phyloP scores from a whole-genome alignment of 2,113 vertebrate genomes.

The Clinocottus analis region DNA sequence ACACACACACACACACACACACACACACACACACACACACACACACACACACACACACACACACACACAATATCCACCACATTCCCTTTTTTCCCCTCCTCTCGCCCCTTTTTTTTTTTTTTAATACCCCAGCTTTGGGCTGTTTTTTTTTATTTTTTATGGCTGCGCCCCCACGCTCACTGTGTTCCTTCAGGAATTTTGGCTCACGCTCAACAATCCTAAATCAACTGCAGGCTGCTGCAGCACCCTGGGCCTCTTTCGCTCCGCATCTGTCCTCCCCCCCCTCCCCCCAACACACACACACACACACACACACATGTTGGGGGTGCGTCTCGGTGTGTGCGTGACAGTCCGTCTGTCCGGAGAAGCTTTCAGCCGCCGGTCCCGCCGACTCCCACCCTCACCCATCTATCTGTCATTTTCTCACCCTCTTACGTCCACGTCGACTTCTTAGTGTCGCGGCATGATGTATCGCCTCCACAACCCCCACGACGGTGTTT shows the following conservation, averaged over 20 bases:
- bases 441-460: constrained; percentile 9
- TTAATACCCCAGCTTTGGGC: constrained; percentile 31
- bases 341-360: constrained; percentile 54
- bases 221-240: constrained; percentile 79
- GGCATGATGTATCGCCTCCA: neutral
- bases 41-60: constrained; percentile 26
- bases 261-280: constrained; percentile 70
- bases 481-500: neutral
- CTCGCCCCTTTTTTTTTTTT: neutral
- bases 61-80: constrained; percentile 28
- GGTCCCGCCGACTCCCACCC: neutral
- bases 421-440: neutral
- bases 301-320: too few species aligned
- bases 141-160: constrained; percentile 58
- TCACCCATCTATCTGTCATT: neutral
- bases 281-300: too few species aligned
- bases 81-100: constrained; percentile 28
- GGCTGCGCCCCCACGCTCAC: constrained; percentile 42
- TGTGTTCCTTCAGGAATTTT: constrained; percentile 83
- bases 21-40: constrained; percentile 17
- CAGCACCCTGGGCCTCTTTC: constrained; percentile 68
- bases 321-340: constrained; percentile 47
- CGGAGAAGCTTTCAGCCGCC: constrained; percentile 18
- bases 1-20: constrained; percentile 31
- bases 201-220: constrained; percentile 80